These are phyloP conservation scores for Lithobates pipiens DNA, from an alignment of 2,797 vertebrate species.

Conservation along the genomic window DNA sequence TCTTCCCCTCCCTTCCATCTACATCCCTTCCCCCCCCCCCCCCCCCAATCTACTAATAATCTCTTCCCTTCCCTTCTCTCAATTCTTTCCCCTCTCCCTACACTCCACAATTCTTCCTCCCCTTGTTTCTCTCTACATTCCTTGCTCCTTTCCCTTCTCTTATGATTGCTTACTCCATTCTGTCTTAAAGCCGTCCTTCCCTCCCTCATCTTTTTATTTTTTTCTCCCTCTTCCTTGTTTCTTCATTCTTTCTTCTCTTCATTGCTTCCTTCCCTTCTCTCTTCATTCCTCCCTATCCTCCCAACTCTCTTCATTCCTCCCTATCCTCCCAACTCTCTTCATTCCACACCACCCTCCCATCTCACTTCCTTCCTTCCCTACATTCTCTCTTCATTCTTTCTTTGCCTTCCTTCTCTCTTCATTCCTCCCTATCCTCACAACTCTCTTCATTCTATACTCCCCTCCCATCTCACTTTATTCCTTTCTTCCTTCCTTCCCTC, in stretches of 20 bases:
- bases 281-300: background rate
- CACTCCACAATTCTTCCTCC: too few species aligned
- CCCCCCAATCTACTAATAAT: fast-evolving
- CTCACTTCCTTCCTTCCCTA: too few species aligned
- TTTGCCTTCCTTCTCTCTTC: too few species aligned
- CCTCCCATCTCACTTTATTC: too few species aligned
- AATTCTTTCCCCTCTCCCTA: background rate
- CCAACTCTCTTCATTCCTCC: background rate
- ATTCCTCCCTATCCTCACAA: too few species aligned
- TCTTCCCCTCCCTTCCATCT: background rate
- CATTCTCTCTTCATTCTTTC: too few species aligned
- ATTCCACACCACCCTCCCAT: background rate
- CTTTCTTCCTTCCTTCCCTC: too few species aligned
- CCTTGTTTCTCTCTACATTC: background rate
- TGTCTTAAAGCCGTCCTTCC: fast-evolving
- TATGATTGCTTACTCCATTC: background rate
- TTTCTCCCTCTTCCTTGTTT: background rate
- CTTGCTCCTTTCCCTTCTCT: background rate
- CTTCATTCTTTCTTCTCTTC: background rate
- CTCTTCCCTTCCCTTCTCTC: background rate
- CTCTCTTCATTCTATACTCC: too few species aligned
- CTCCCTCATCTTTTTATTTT: background rate
- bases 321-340: fast-evolving
- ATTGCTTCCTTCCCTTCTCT: background rate
- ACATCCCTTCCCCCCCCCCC: background rate